Evolutionary conservation across 92 coral and sea anemone genomes (phyloP).

Genomic region (Siderastrea radians): DNA sequence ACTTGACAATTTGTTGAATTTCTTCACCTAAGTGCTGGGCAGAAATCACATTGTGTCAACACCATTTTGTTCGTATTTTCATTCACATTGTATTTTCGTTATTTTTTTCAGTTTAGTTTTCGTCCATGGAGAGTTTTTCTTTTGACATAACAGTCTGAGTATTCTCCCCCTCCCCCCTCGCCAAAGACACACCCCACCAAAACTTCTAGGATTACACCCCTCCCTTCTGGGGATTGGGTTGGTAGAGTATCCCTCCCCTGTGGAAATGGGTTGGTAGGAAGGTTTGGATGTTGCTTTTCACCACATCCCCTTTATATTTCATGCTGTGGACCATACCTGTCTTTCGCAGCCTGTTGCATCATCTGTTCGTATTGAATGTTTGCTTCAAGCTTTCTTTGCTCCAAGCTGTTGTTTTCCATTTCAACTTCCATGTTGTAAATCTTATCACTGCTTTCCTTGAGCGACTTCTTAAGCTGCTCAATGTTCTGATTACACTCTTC

Average conservation of each 20-base stretch:
- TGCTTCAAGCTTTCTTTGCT: constrained; percentile 69
- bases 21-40: too few relatives aligned
- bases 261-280: background rate
- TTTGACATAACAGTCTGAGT: too few relatives aligned
- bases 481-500: constrained; percentile 58
- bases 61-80: too few relatives aligned
- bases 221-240: background rate
- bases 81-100: too few relatives aligned
- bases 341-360: constrained; percentile 75
- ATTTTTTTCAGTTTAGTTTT: too few relatives aligned
- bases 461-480: constrained; percentile 62
- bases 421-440: constrained; percentile 75
- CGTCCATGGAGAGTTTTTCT: too few relatives aligned
- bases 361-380: constrained; percentile 71
- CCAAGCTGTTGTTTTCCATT: constrained; percentile 76
- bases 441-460: constrained; percentile 81
- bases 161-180: too few relatives aligned
- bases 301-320: background rate
- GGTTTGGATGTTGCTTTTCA: background rate
- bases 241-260: background rate
- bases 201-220: too few relatives aligned
- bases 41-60: too few relatives aligned
- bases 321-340: constrained; percentile 9
- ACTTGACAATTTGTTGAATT: too few relatives aligned
- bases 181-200: too few relatives aligned